Evolutionary conservation across 2,888 invertebrate species (phyloP).

Genomic region (Yponomeuta malinellus): DNA sequence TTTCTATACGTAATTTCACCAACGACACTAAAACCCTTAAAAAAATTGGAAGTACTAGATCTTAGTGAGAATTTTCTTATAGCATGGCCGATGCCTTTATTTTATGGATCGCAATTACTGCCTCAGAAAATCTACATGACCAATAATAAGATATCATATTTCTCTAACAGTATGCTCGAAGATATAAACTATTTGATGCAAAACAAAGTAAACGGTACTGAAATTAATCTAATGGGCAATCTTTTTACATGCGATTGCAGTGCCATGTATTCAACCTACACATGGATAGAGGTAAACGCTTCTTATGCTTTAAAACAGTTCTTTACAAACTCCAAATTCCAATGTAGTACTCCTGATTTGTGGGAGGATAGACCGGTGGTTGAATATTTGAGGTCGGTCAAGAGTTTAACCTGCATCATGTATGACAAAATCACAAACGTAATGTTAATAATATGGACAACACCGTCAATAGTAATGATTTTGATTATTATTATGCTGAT

Average conservation of each 20-base stretch:
- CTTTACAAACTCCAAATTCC: slow-evolving; percentile 49
- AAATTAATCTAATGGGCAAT: slow-evolving; percentile 69
- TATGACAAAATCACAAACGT: slow-evolving; percentile 54
- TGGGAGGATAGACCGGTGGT: slow-evolving; percentile 61
- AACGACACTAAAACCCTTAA: slow-evolving; percentile 58
- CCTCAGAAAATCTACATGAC: slow-evolving; percentile 55
- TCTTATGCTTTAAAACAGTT: slow-evolving; percentile 43
- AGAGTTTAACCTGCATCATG: slow-evolving; percentile 52
- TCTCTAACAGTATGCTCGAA: slow-evolving; percentile 73
- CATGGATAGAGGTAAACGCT: slow-evolving; percentile 58
- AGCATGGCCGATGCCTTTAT: slow-evolving; percentile 71
- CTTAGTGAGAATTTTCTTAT: slow-evolving; percentile 68
- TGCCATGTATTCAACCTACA: slow-evolving; percentile 56
- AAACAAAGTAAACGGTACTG: slow-evolving; percentile 34
- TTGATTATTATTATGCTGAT: slow-evolving; percentile 41
- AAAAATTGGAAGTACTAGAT: slow-evolving; percentile 60
- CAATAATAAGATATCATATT: slow-evolving; percentile 73
- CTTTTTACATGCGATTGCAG: slow-evolving; percentile 74
- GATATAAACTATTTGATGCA: slow-evolving; percentile 68
- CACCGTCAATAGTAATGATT: slow-evolving; percentile 51
- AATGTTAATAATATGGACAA: slow-evolving; percentile 59
- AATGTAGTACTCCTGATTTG: slow-evolving; percentile 60
- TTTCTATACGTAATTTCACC: slow-evolving; percentile 56
- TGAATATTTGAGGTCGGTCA: slow-evolving; percentile 57
- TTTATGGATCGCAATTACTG: slow-evolving; percentile 55